phyloP scores from a whole-genome alignment of 2,113 vertebrate genomes.

The Etheostoma spectabile region DNA sequence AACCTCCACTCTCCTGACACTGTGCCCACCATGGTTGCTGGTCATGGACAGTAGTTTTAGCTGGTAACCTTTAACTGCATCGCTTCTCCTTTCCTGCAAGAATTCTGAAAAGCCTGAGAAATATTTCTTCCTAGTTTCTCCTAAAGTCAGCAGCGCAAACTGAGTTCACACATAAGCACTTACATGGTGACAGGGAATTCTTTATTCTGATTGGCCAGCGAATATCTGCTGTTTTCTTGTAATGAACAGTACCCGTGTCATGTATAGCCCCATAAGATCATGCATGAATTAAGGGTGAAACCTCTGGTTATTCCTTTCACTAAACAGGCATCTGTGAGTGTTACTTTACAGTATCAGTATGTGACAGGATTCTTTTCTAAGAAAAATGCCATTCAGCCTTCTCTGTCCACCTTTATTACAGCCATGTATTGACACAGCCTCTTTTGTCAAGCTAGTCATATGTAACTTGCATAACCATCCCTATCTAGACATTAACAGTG shows the following conservation, averaged over 20 bases:
- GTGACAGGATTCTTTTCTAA: neutral
- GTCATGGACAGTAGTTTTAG: constrained; percentile 45
- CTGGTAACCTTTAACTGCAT: constrained; percentile 42
- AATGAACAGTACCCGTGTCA: neutral
- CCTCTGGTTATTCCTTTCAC: neutral
- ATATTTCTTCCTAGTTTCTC: neutral
- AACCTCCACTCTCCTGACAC: constrained; percentile 33
- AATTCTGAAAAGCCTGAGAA: neutral
- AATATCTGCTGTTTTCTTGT: neutral
- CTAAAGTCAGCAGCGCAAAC: neutral
- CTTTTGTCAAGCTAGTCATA: neutral
- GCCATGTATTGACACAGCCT: neutral
- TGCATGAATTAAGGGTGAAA: neutral
- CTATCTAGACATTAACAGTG: neutral
- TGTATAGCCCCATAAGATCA: neutral
- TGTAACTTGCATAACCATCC: neutral
- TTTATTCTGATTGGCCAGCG: neutral
- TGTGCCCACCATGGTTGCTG: constrained; percentile 17
- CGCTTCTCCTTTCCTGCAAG: constrained; percentile 9
- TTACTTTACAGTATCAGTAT: neutral
- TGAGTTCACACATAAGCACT: constrained; percentile 3
- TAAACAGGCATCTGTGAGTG: neutral
- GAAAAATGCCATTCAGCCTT: neutral
- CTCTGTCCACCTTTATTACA: neutral
- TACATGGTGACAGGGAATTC: neutral